Evolutionary conservation across 2,113 vertebrate species (phyloP), one percentile per base, ranked within the genome.

Genomic region (Neodontobutis hainanensis): DNA sequence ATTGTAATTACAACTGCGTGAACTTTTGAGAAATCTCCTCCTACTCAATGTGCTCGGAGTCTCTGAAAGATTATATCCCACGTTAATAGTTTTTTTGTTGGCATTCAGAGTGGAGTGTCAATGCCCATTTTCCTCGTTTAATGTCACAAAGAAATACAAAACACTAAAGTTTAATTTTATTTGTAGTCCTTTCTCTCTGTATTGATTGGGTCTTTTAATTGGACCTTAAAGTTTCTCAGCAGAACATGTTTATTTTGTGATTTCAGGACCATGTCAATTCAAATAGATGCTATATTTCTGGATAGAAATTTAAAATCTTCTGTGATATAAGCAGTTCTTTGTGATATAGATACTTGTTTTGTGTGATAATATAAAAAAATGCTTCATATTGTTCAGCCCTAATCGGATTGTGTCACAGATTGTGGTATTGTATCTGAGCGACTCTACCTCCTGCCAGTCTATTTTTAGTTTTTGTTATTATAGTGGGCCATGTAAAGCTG

Each of bases 1-100:
- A 58, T 67, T 14, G 16, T 66, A 58, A 57, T 56, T 14, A 60
- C 38, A 15, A 12, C 19, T 49, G 36, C 55, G 50, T 47, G 46
- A 71, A 77, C 65, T 77, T 65, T 1, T 46, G 36, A 62, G 46
- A 72, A 72, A 47, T 52, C 60, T 49, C 64, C 57, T 53, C 61
- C 52, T 35, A 53, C 61, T 65, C 16, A 4, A 1, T 27, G n/a
- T 32, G 12, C 6, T 32, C 42, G 16, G 27, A 53, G 15, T 67
- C 14, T 61, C 44, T 50, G 5, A 49, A 55, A 34, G n/a, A 42
- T 59, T 43, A 42, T 10, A 44, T 45, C 27, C 49, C 42, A 48
- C 45, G 46, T 59, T 46, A 57, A 48, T 5, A 11, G n/a, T 10
- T 3, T 35, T 34, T 55, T 42, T 11, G 1, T 63, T 9, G 55